Evolutionary conservation across 2,113 vertebrate genomes (phyloP), one percentile per base, ranked within the genome.

Genomic region (Limnothrissa miodon): DNA sequence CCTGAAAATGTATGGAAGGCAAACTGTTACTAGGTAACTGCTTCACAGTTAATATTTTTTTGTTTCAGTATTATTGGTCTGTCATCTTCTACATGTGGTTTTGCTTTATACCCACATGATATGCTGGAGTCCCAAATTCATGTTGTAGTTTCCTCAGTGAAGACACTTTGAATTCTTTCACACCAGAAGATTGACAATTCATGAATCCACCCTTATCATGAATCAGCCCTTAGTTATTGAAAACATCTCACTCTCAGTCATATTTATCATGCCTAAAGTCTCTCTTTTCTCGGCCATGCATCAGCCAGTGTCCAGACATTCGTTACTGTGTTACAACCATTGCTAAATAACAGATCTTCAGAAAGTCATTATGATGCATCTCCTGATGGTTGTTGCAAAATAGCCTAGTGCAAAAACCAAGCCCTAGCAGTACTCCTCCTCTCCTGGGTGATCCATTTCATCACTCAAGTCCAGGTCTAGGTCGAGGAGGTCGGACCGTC

Each of bases 391-490:
- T 48, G 15, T 48, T 13, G 10, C 46, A 48, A 11, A 48, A 48
- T 11, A 15, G 46, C 15, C 2, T 48, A 48, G 11, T 48, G 2
- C 0, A 13, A 1, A 21, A 56, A 56, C 5, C 9, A n/a, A 29
- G 59, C 13, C 33, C 66, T 15, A 17, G 59, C 90, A 93, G 5
- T 93, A 94, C 0, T 78, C 93, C 88, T 80, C 93, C 88, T 93
- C 92, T 5, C 86, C 88, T n/a, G 90, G 91, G 13, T 59, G 85
- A 11, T 92, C 90, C 5, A 89, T 79, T 0, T 2, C 82, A 0
- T 10, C 4, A 39, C 89, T 89, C 86, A 85, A 62, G 29, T 90
- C 90, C 86, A 85, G 70, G 29, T 90, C 90, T 86, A 85, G 70
- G 33, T 90, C 87, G 1, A 91, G 81, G 82, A 85, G 59, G 2